These are phyloP conservation scores for Patiria miniata DNA, from an alignment of 35 echinoderm and acorn worm species.

Conservation along the genomic window DNA sequence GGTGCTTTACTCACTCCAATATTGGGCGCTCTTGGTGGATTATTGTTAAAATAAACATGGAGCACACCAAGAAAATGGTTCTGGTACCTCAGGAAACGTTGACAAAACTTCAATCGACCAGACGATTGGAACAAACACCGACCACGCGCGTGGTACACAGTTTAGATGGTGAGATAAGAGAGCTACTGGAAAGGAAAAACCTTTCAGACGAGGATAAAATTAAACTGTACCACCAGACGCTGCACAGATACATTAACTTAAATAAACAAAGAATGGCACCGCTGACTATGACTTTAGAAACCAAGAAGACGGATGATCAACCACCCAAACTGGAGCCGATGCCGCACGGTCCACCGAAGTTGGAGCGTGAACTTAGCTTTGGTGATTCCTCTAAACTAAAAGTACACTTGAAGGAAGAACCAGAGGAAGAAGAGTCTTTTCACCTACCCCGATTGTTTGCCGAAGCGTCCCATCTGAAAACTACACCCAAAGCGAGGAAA, in stretches of 20 bases:
- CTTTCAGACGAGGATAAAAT: constrained; percentile 48
- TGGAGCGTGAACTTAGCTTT: background rate
- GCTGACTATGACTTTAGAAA: constrained; percentile 19
- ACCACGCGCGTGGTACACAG: background rate
- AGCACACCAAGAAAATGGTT: constrained; percentile 62
- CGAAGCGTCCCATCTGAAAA: constrained; percentile 14
- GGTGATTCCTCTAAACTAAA: background rate
- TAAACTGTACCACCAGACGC: constrained; percentile 50
- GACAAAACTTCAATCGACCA: background rate
- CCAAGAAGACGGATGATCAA: background rate
- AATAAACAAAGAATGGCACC: constrained; percentile 26
- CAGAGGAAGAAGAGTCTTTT: background rate
- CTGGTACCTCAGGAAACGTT: constrained; percentile 43
- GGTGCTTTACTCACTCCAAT: constrained; percentile 22
- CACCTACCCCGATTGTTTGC: constrained; percentile 8
- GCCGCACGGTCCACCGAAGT: background rate
- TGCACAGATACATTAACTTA: constrained; percentile 41
- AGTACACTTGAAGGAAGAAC: background rate
- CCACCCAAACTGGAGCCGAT: background rate
- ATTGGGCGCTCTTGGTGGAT: background rate
- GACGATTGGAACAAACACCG: background rate
- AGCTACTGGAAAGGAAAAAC: constrained; percentile 42
- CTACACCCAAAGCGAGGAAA: background rate
- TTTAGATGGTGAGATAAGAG: constrained; percentile 50
- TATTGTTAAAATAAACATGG: constrained; percentile 12